These are phyloP conservation scores for Cabera pusaria DNA, from an alignment of 2,888 invertebrate genomes.

Conservation along the genomic window DNA sequence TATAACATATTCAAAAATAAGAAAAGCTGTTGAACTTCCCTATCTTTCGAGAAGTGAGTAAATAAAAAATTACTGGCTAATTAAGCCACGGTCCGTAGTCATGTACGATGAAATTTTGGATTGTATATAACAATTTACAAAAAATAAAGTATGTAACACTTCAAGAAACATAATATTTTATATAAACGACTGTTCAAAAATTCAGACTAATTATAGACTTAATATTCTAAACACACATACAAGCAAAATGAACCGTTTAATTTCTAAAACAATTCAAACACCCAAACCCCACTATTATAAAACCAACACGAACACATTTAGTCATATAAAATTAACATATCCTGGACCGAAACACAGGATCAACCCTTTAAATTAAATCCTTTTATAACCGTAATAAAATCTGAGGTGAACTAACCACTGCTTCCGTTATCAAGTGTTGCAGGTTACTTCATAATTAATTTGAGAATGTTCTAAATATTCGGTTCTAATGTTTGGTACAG, in stretches of 20 bases:
- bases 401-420: slow-evolving; percentile 42
- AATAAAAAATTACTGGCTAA: no score
- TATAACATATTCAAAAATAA: no score
- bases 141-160: no score
- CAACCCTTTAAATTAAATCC: slow-evolving; percentile 27
- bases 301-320: slow-evolving; percentile 11
- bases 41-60: no score
- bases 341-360: slow-evolving; percentile 9
- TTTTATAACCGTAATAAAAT: slow-evolving; percentile 34
- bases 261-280: slow-evolving; percentile 10
- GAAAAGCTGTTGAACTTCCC: no score
- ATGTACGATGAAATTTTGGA: no score
- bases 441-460: slow-evolving; percentile 46
- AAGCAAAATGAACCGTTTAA: not conserved
- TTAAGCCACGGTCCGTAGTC: no score
- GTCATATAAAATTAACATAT: slow-evolving; percentile 31
- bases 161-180: no score
- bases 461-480: slow-evolving; percentile 24
- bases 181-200: no score
- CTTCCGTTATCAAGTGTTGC: slow-evolving; percentile 46
- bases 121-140: no score
- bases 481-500: not conserved
- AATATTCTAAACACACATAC: no score
- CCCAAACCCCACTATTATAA: slow-evolving; percentile 1
- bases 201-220: no score